phyloP scores from a whole-genome alignment of 1,140 invertebrate genomes.

The Achatina immaculata region DNA sequence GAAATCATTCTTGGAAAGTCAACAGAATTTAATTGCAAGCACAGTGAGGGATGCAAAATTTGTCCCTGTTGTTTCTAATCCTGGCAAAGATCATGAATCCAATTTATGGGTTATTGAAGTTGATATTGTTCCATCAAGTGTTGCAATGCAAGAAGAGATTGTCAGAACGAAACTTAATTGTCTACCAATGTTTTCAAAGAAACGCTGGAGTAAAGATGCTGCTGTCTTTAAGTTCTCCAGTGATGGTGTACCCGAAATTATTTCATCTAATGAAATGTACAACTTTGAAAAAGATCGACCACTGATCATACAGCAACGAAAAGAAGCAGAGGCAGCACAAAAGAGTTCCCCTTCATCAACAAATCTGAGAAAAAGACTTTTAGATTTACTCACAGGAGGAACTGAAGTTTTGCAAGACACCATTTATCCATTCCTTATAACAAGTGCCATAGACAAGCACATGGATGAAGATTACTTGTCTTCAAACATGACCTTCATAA shows the following conservation, averaged over 20 bases:
- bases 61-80: conserved; percentile 39
- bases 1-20: conserved; percentile 37
- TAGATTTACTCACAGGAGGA: conserved; percentile 47
- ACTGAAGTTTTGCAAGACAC: conserved; percentile 37
- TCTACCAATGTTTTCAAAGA: conserved; percentile 23
- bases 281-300: conserved; percentile 39
- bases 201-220: not conserved
- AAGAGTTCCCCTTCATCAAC: not conserved
- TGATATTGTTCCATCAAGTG: conserved; percentile 45
- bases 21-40: conserved; percentile 35
- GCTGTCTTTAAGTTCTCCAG: conserved; percentile 35
- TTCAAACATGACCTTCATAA: conserved; percentile 43
- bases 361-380: conserved; percentile 42
- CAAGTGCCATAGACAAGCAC: conserved; percentile 41
- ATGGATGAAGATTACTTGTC: conserved; percentile 32
- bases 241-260: conserved; percentile 33
- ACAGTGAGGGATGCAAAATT: conserved; percentile 48
- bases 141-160: conserved; percentile 36
- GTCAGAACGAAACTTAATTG: conserved; percentile 32
- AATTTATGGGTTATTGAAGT: conserved; percentile 47
- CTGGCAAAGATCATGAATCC: not conserved
- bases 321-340: conserved; percentile 35
- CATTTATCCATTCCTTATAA: conserved; percentile 42
- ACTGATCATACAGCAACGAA: conserved; percentile 36
- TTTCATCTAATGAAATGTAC: conserved; percentile 11